phyloP scores from a whole-genome alignment of 2,113 vertebrate genomes.

The Smithornis capensis region DNA sequence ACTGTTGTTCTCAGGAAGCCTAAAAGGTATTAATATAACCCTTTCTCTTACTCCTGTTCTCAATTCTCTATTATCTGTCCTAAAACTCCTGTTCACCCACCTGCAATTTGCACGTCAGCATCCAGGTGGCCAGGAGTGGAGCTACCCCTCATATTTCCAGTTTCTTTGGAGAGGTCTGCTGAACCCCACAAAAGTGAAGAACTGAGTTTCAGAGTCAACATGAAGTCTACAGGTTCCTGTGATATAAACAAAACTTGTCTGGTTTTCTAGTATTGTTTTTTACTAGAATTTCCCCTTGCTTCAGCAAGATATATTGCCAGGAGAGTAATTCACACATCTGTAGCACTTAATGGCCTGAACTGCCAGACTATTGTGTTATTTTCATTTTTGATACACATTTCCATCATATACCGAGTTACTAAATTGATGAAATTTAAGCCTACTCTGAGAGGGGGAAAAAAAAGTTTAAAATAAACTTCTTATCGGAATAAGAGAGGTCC shows the following conservation, averaged over 20 bases:
- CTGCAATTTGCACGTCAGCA: not conserved
- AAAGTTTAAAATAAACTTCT: not conserved
- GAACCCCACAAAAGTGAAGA: not conserved
- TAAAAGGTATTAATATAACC: not conserved
- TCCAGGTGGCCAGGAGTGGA: not conserved
- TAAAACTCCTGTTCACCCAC: not conserved
- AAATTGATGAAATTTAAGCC: not conserved
- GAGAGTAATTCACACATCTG: not conserved
- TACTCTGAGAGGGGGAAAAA: not conserved
- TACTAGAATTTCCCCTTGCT: not conserved
- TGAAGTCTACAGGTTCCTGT: not conserved
- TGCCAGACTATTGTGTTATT: not conserved
- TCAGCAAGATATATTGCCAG: not conserved
- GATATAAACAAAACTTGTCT: not conserved
- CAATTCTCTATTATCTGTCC: not conserved
- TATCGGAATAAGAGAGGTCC: not conserved
- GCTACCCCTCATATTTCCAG: not conserved
- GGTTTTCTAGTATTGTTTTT: not conserved
- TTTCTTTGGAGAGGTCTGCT: not conserved
- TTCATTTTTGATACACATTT: not conserved
- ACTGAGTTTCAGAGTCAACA: conserved; percentile 10
- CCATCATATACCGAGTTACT: not conserved
- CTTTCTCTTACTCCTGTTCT: not conserved
- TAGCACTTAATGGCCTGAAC: not conserved
- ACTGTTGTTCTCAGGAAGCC: not conserved